phyloP scores from a whole-genome alignment of 2,797 vertebrate species.

The Sebastolobus alascanus region DNA sequence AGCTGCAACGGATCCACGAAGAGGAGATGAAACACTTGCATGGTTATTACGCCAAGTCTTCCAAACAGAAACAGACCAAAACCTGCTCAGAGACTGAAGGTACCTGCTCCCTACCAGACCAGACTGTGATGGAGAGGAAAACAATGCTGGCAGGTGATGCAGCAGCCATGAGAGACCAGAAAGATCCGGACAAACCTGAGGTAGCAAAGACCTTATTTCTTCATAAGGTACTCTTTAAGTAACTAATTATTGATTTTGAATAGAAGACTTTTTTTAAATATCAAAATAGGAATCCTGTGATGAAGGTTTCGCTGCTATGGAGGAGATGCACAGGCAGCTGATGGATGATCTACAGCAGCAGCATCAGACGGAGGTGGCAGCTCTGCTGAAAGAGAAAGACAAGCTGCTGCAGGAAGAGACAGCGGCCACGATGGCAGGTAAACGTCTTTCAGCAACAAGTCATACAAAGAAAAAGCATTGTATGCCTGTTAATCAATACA shows the following conservation, averaged over 20 bases:
- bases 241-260: neutral
- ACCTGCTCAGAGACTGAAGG: conserved; percentile 25
- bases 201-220: conserved; percentile 65
- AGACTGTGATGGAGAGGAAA: conserved; percentile 81
- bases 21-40: conserved; percentile 90
- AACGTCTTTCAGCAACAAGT: too few relatives aligned
- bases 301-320: conserved; percentile 89
- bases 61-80: conserved; percentile 80
- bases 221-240: neutral
- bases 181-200: conserved; percentile 90
- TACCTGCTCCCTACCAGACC: conserved; percentile 17
- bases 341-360: conserved; percentile 92
- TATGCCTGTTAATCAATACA: neutral
- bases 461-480: neutral
- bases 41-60: conserved; percentile 83
- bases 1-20: conserved; percentile 89
- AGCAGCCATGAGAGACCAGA: conserved; percentile 74
- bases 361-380: conserved; percentile 92
- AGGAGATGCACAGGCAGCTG: conserved; percentile 92
- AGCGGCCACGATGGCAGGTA: conserved; percentile 93
- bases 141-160: conserved; percentile 79
- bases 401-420: conserved; percentile 93
- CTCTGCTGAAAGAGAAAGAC: conserved; percentile 92
- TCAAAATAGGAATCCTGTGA: conserved; percentile 87
- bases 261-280: neutral